Evolutionary conservation across 2,113 vertebrate species (phyloP), one percentile per base, ranked within the genome.

Genomic region (Amblyopsis rosae): DNA sequence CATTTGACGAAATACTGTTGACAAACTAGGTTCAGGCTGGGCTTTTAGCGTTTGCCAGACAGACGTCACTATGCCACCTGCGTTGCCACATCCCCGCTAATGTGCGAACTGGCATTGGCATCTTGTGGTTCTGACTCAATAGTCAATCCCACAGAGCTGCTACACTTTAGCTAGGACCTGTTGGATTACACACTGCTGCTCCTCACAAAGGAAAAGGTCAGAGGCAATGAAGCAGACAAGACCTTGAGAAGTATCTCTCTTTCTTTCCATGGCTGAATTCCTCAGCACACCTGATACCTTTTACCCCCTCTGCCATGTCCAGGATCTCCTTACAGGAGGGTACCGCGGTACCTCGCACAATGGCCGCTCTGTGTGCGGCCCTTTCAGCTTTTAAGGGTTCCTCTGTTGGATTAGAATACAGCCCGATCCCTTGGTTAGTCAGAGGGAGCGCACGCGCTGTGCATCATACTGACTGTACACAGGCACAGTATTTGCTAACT

Each of bases 281-380:
- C 90, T 88, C 82, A 76, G 89, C 84, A 84, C 84, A 94, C 85
- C 85, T 85, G 91, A 94, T 92, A 90, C 83, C 50, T 51, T 16
- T 78, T 48, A 50, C 76, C 69, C 73, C 77, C 78, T 54, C 76
- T 3, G 66, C 59, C 59, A 3, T 75, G 70, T 65, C 58, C 65
- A 0, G 78, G 86, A 89, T 94, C 88, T 67, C 67, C 73, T 94
- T 93, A 92, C 93, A 89, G 85, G 83, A 82, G 75, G 55, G 80
- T 75, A 79, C 72, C 51, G 79, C 60, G 73, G 74, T 12, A 67
- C 50, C 3, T 57, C 74, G 84, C 75, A 94, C 93, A 94, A 94
- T 92, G 85, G 83, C 51, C 6, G 19, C 88, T 92, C 88, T 93
- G 92, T 94, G 82, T 70, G 71, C 71, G 66, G 75, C 59, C 77